phyloP scores from a whole-genome alignment of 2,888 invertebrate species.

The Hemicrepidius hirtus region DNA sequence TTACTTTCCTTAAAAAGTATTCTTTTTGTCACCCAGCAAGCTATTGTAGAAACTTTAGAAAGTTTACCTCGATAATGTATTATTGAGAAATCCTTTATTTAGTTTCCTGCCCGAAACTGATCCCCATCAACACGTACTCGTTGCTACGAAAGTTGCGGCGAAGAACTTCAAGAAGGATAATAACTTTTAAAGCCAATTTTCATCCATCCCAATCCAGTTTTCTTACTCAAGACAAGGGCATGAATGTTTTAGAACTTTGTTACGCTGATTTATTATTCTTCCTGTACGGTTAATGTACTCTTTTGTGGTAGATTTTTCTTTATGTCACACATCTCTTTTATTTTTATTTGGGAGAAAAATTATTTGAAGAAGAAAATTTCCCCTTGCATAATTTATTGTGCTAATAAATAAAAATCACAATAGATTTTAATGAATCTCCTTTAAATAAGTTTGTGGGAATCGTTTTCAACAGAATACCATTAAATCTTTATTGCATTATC shows the following conservation, averaged over 20 bases:
- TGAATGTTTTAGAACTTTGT: constrained; percentile 48
- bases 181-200: constrained; percentile 52
- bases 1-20: neutral
- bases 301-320: neutral
- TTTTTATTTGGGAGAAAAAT: too few species aligned
- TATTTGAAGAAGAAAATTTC: too few species aligned
- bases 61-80: constrained; percentile 27
- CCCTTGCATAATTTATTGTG: neutral
- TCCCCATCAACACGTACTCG: constrained; percentile 42
- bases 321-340: too few species aligned
- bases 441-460: constrained; percentile 32
- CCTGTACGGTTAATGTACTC: constrained; percentile 9
- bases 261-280: constrained; percentile 36
- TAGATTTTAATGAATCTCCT: constrained; percentile 37
- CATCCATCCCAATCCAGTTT: constrained; percentile 51
- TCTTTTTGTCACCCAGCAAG: neutral
- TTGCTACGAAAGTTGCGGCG: constrained; percentile 29
- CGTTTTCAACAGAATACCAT: constrained; percentile 41
- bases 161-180: constrained; percentile 47
- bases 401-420: constrained; percentile 31
- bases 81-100: constrained; percentile 36
- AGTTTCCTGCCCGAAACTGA: constrained; percentile 23
- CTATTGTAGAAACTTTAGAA: constrained; percentile 14
- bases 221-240: constrained; percentile 39
- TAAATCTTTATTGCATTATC: constrained; percentile 49